These are phyloP conservation scores for Athalia rosae DNA, from an alignment of 2,888 invertebrate genomes.

Conservation along the genomic window DNA sequence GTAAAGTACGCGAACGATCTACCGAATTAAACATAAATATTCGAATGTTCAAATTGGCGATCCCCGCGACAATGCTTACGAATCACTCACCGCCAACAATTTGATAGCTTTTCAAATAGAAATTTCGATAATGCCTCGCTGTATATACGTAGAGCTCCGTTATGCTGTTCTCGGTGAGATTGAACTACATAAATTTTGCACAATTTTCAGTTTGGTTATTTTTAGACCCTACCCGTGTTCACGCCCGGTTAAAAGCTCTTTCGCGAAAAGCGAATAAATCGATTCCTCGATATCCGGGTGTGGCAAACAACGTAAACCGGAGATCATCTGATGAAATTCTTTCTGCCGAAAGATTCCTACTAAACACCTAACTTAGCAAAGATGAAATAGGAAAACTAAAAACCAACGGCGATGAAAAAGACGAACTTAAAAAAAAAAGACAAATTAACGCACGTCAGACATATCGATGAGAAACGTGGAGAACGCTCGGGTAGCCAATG, in stretches of 20 bases:
- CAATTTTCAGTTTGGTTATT: constrained; percentile 43
- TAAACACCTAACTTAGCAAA: no score
- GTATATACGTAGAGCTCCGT: constrained; percentile 54
- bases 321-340: no score
- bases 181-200: constrained; percentile 63
- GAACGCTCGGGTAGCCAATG: background rate
- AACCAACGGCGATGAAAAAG: no score
- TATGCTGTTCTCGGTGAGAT: constrained; percentile 54
- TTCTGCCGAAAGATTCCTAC: no score
- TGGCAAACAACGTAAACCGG: no score
- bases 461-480: constrained; percentile 6
- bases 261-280: no score
- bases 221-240: background rate
- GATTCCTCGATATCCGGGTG: no score
- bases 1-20: constrained; percentile 39
- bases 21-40: constrained; percentile 59
- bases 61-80: constrained; percentile 59
- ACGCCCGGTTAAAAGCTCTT: no score
- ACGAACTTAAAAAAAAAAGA: no score
- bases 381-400: no score
- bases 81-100: constrained; percentile 56
- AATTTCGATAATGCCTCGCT: constrained; percentile 61
- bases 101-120: constrained; percentile 53
- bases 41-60: constrained; percentile 56
- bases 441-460: background rate